Evolutionary conservation across 2,888 invertebrate genomes (phyloP), one percentile per base, ranked within the genome.

Genomic region (Dysmachus trigonus): DNA sequence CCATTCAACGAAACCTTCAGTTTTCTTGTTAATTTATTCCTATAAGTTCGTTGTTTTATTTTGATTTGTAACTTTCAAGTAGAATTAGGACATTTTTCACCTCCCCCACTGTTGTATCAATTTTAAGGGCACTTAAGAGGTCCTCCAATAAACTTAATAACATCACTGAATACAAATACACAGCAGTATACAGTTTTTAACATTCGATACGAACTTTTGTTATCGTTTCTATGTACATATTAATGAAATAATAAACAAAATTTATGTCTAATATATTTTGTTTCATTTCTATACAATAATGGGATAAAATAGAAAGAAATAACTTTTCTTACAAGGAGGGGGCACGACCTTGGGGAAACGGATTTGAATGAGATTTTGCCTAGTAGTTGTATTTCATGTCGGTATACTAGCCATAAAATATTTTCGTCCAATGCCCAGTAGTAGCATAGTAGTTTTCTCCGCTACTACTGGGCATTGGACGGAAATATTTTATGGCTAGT

Each of bases 141-240:
- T 6, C 72, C 27, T 38, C 41, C 83, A 33, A 72, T 83, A 72
- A 72, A 72, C 35, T 27, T 72, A 71, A 72, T 27, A 41, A 83
- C 31, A 72, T 83, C 83, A 72, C 30, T 83, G 71, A 71, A 15
- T 83, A 81, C 62, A 53, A 81, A 81, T 77, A 81, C 62, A 53
- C 47, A 81, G 74, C 85, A 87, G 87, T 87, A 82, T 85, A 38
- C 53, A 22, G 18, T 38, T 51, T 84, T 76, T 31, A 73, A 73
- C 85, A 86, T 73, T 86, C 62, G 41, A 30, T 31, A 27, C 79
- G 79, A 76, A 83, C 38, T 53, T 79, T 53, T 72, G 79, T 71
- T 71, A 71, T 41, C 35, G 53, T 62, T 81, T 81, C 62, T 81
- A 81, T 81, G 81, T 81, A 81, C 1, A 81, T 81, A 81, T 33